phyloP scores from a whole-genome alignment of 2,888 invertebrate genomes.

The Scaptomyza reducta region DNA sequence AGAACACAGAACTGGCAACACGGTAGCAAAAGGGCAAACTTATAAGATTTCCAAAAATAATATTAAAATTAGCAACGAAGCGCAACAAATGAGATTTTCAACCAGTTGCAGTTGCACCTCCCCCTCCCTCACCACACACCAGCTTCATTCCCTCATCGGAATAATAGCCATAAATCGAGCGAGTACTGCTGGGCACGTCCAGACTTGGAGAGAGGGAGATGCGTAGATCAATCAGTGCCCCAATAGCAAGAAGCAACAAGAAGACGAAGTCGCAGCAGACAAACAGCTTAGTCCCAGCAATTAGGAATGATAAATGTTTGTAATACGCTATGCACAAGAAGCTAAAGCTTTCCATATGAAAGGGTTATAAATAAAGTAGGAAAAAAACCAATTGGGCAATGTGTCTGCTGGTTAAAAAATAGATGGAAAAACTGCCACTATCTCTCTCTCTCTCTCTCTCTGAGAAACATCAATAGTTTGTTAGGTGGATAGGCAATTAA shows the following conservation, averaged over 20 bases:
- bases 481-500: constrained; percentile 40
- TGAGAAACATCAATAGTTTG: constrained; percentile 13
- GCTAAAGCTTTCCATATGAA: constrained; percentile 39
- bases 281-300: constrained; percentile 72
- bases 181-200: constrained; percentile 38
- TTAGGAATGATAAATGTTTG: constrained; percentile 75
- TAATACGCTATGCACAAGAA: constrained; percentile 36
- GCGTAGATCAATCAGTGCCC: constrained; percentile 62
- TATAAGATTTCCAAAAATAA: constrained; percentile 79
- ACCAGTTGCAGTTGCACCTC: constrained; percentile 32
- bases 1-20: constrained; percentile 29
- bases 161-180: constrained; percentile 37
- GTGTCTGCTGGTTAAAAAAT: constrained; percentile 35
- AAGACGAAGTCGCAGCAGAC: constrained; percentile 27
- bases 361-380: constrained; percentile 67
- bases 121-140: background rate
- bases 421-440: constrained; percentile 28
- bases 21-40: constrained; percentile 55
- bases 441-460: constrained; percentile 1
- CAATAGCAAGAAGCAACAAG: constrained; percentile 6
- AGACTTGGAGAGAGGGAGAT: constrained; percentile 28
- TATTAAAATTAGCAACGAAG: constrained; percentile 80
- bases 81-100: constrained; percentile 73
- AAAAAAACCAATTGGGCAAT: constrained; percentile 38
- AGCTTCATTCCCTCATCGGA: background rate